Evolutionary conservation across 2,113 vertebrate genomes (phyloP), one percentile per base, ranked within the genome.

Genomic region (Motacilla tschutschensis): DNA sequence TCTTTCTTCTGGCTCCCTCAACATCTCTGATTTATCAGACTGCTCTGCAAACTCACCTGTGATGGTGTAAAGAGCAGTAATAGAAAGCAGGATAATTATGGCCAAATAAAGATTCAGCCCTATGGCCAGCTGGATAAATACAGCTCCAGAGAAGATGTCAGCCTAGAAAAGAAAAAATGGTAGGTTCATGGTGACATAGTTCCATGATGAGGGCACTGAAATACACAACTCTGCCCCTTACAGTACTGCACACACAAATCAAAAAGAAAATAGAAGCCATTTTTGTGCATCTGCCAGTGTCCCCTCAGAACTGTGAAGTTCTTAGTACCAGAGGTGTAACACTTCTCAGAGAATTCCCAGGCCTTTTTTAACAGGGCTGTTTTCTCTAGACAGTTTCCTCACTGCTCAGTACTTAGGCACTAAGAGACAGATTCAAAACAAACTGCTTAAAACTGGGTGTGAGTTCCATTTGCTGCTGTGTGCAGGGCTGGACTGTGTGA

Each of bases 61-160:
- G 94, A 99, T 98, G 2, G 99, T 99, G 60, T 99, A 99, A 71
- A 99, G 88, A 15, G 96, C 98, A 5, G 98, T 99, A 72, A 99
- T 98, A 12, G 83, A 10, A 20, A 98, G 94, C 46, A 99, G 95
- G 14, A 98, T 62, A 41, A 99, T 24, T 67, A 99, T 98, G 46
- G 99, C 99, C 66, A 99, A 1, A 75, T 99, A 99, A 87, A 99
- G 97, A 50, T 99, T 97, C 75, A 99, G 91, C 4, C 97, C 97
- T 60, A 99, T 90, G 36, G 99, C 98, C 94, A 98, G 90, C 66
- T 98, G 97, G 92, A 99, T 99, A 74, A 99, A 99, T 50, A 99
- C 96, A 91, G 98, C 98, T 22, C 98, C 99, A 15, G 99, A 99
- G 91, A 99, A 99, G 96, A 98, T 98, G 89, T 99, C 99, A 53